These are phyloP conservation scores for Euschistus heros DNA, from an alignment of 1,140 invertebrate species.

Conservation along the genomic window DNA sequence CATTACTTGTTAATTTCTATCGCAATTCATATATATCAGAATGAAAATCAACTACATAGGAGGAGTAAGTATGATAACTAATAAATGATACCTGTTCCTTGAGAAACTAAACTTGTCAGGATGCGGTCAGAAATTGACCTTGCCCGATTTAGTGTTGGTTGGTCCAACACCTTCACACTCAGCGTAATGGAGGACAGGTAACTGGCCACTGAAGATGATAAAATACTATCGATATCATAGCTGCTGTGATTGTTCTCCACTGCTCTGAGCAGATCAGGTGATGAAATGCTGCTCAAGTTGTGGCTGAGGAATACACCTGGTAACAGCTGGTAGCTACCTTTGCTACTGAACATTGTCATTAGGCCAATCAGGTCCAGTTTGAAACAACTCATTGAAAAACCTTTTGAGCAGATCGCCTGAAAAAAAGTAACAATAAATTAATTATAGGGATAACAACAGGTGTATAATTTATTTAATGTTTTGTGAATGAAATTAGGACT, in stretches of 20 bases:
- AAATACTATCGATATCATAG: not conserved
- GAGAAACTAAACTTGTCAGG: not conserved
- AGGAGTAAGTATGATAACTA: too few relatives aligned
- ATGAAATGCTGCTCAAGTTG: constrained; percentile 29
- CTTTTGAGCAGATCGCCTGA: constrained; percentile 43
- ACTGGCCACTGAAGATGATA: not conserved
- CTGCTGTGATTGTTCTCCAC: not conserved
- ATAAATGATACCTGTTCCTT: not conserved
- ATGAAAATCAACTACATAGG: too few relatives aligned
- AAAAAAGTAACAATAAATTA: constrained; percentile 7
- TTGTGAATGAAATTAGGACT: too few relatives aligned
- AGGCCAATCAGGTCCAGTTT: constrained; percentile 67
- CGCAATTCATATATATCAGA: too few relatives aligned
- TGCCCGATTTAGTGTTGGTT: not conserved
- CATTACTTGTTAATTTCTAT: too few relatives aligned
- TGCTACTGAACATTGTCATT: constrained; percentile 56
- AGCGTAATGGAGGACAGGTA: constrained; percentile 1
- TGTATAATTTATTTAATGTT: too few relatives aligned
- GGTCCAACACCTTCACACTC: not conserved
- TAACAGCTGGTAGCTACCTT: constrained; percentile 47
- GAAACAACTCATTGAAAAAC: constrained; percentile 64
- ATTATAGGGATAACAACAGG: too few relatives aligned
- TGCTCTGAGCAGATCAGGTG: constrained; percentile 41
- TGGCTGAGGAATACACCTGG: constrained; percentile 33
- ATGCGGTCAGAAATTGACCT: not conserved